phyloP scores from a whole-genome alignment of 2,888 invertebrate genomes.

The Adineta ricciae region DNA sequence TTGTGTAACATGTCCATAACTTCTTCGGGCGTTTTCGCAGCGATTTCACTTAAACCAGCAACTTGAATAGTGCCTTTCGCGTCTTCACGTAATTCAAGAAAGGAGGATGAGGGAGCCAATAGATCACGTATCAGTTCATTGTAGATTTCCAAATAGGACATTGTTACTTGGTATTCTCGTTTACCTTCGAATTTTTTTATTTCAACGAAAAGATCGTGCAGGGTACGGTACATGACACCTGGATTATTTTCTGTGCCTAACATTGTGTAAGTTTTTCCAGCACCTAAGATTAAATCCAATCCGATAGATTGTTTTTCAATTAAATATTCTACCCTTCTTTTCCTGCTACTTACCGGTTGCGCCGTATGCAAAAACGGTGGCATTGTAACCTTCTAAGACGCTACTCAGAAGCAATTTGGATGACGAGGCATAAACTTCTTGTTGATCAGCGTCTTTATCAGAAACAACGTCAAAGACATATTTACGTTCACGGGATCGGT shows the following conservation, averaged over 20 bases:
- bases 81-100: constrained; percentile 80
- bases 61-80: constrained; percentile 72
- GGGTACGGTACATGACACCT: constrained; percentile 75
- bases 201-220: constrained; percentile 69
- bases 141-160: constrained; percentile 91
- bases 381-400: constrained; percentile 76
- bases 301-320: constrained; percentile 30
- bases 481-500: constrained; percentile 64
- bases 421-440: constrained; percentile 74
- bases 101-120: constrained; percentile 67
- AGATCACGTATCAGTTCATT: constrained; percentile 87
- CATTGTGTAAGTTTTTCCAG: constrained; percentile 86
- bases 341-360: constrained; percentile 57
- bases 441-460: constrained; percentile 73
- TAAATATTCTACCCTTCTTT: neutral
- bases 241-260: constrained; percentile 61
- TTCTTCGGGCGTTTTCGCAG: constrained; percentile 74
- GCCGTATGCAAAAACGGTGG: constrained; percentile 88
- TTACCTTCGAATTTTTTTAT: constrained; percentile 52
- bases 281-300: constrained; percentile 53
- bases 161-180: constrained; percentile 45
- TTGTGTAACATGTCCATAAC: constrained; percentile 69
- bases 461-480: constrained; percentile 82
- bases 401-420: constrained; percentile 74
- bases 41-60: constrained; percentile 74